phyloP scores from a whole-genome alignment of 1,140 invertebrate species.

The Phymastichus coffea region DNA sequence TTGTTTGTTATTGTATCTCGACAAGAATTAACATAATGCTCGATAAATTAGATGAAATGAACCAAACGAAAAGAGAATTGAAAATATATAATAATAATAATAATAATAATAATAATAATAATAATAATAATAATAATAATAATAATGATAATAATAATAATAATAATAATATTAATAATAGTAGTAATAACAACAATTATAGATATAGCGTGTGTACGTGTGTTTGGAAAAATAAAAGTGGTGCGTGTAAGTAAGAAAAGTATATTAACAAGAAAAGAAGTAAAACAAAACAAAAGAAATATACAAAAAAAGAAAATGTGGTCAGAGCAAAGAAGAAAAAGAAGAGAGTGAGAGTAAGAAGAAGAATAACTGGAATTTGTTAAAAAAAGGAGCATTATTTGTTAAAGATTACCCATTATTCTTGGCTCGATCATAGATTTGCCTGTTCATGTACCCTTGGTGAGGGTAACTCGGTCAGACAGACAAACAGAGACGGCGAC shows the following conservation, averaged over 20 bases:
- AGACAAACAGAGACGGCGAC: constrained; percentile 18
- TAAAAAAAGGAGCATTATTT: constrained; percentile 8
- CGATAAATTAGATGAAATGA: neutral
- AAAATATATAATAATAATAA: neutral
- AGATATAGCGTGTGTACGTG: neutral
- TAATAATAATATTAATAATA: neutral
- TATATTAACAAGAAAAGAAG: constrained; percentile 15
- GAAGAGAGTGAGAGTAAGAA: neutral
- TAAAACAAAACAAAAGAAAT: neutral
- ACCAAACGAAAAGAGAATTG: constrained; percentile 3
- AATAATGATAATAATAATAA: no score
- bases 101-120: neutral
- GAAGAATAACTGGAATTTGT: neutral
- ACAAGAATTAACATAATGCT: no score
- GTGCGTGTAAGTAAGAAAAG: neutral
- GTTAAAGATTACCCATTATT: constrained; percentile 32
- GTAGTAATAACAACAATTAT: neutral
- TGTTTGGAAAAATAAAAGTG: neutral
- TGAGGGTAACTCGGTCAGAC: constrained; percentile 4
- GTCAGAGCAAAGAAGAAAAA: neutral
- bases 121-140: neutral
- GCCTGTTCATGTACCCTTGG: constrained; percentile 30
- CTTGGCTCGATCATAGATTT: constrained; percentile 31
- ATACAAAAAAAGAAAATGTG: neutral
- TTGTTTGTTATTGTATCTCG: no score